Conservation (phyloP, 2,888 invertebrate species). For the Volucella zonaria region DNA sequence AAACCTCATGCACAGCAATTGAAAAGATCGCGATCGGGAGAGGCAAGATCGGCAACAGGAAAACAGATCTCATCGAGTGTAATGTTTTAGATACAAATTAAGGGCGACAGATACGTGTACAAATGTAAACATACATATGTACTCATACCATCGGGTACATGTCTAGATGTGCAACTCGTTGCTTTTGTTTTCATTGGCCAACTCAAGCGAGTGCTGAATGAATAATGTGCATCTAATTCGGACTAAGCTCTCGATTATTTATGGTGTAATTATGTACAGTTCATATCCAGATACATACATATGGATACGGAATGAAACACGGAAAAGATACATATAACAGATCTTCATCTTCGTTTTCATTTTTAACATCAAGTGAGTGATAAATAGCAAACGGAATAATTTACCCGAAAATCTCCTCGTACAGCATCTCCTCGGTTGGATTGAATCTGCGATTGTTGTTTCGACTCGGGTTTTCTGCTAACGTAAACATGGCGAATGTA, state of each 20-base stretch:
- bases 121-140: no score
- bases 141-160: no score
- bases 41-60: no score
- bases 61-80: constrained; percentile 43
- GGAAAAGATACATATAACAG: constrained; percentile 34
- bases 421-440: constrained; percentile 55
- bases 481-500: constrained; percentile 48
- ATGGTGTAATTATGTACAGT: constrained; percentile 70
- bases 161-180: neutral
- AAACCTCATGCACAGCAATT: constrained; percentile 29
- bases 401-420: constrained; percentile 68
- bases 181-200: constrained; percentile 36
- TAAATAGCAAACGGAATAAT: constrained; percentile 34
- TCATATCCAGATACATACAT: constrained; percentile 17
- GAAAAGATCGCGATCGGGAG: neutral
- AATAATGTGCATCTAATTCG: constrained; percentile 69
- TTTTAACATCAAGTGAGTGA: neutral
- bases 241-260: constrained; percentile 71
- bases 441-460: constrained; percentile 51
- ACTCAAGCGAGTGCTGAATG: constrained; percentile 55
- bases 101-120: constrained; percentile 57
- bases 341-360: constrained; percentile 10
- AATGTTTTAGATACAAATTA: constrained; percentile 61
- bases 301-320: neutral
- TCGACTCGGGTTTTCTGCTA: constrained; percentile 21